Percentiles rank a stretch among this genome's conserved stretches.
Evolutionary conservation across 2,113 vertebrate genomes (phyloP).

Genomic region (Todiramphus saurophagus): DNA sequence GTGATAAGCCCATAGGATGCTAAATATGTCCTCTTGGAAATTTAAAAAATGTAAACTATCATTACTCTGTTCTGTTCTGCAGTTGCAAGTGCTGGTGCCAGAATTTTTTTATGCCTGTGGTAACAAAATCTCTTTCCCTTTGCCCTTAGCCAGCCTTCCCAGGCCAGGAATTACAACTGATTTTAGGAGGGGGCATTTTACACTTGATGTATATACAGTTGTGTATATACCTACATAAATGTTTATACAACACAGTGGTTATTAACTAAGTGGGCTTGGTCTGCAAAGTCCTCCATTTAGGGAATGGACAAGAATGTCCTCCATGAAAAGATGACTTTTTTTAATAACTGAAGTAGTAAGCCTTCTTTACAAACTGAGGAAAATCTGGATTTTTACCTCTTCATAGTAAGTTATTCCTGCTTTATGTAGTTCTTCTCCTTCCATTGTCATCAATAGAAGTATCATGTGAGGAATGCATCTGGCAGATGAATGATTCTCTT

Average conservation of each 20-base stretch:
- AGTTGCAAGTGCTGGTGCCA: slow-evolving; percentile 27
- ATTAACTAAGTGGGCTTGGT: background rate
- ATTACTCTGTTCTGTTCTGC: slow-evolving; percentile 1
- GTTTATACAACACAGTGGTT: background rate
- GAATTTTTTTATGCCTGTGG: slow-evolving; percentile 30
- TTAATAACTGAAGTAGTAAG: background rate
- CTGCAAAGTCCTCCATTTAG: background rate
- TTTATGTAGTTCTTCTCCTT: background rate
- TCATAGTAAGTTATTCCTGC: background rate
- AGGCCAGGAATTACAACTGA: background rate
- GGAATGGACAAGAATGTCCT: background rate
- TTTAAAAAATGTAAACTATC: slow-evolving; percentile 57
- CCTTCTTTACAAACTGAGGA: background rate
- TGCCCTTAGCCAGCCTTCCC: slow-evolving; percentile 17
- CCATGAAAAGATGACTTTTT: background rate
- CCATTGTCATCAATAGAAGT: background rate
- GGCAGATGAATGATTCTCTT: background rate
- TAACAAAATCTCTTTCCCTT: slow-evolving; percentile 55
- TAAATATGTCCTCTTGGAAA: slow-evolving; percentile 51
- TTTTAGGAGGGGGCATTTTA: slow-evolving; percentile 4
- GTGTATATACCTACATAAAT: background rate
- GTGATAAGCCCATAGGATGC: slow-evolving; percentile 42
- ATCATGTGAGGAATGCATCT: background rate
- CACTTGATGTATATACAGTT: background rate
- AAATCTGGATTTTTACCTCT: background rate